These are phyloP conservation scores for Marisa cornuarietis DNA, from an alignment of 1,140 invertebrate genomes.

Conservation along the genomic window DNA sequence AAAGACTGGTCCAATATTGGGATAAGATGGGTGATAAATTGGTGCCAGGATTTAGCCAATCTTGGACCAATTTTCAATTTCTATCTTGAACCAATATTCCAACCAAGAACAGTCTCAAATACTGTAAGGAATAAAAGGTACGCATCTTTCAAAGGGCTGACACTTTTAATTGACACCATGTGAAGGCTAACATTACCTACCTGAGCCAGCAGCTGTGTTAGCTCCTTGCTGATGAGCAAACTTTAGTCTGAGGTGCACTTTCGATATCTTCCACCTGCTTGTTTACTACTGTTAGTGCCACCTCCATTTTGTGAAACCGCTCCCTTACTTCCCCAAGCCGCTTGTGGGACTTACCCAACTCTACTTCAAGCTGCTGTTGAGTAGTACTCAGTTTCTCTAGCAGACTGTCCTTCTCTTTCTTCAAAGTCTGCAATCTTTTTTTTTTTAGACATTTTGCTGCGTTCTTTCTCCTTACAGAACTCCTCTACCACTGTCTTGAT, in stretches of 20 bases:
- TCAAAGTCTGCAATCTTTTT: background rate
- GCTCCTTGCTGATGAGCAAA: constrained; percentile 1
- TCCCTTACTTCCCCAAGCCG: constrained; percentile 6
- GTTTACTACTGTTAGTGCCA: constrained; percentile 32
- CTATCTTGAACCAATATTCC: too few species aligned
- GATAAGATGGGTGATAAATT: too few species aligned
- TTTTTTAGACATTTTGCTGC: background rate
- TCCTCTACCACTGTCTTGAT: constrained; percentile 15
- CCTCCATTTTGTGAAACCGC: constrained; percentile 9
- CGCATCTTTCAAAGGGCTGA: too few species aligned
- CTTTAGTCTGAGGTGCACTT: constrained; percentile 26
- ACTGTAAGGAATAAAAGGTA: too few species aligned
- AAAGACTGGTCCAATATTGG: too few species aligned
- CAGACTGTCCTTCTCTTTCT: background rate
- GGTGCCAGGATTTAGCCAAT: too few species aligned
- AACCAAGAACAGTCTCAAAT: too few species aligned
- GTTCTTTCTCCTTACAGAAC: constrained; percentile 19
- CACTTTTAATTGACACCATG: too few species aligned
- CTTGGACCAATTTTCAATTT: too few species aligned
- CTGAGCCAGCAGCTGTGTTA: constrained; percentile 5
- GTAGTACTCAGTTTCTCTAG: background rate
- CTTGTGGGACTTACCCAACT: background rate
- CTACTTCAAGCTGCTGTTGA: background rate
- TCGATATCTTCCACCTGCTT: constrained; percentile 37
- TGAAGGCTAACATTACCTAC: background rate